A percentile compares a stretch with the other conserved stretches of the same genome.
Conservation (phyloP, 2,797 vertebrate genomes). For the Falco naumanni region DNA sequence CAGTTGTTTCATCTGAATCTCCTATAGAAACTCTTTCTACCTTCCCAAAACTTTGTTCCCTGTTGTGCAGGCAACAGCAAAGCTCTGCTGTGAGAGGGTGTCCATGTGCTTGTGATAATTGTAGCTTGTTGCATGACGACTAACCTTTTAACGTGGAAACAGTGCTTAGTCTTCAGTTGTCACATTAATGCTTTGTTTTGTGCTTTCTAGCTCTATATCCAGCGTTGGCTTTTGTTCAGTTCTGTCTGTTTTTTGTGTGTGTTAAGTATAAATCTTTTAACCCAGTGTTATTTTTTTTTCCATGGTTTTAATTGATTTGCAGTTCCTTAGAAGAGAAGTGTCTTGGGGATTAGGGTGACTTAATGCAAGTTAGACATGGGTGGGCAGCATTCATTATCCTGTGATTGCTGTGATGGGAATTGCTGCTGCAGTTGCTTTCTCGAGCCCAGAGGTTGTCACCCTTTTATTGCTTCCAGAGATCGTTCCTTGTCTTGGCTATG, state of each 20-base stretch:
- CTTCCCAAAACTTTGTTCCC: conserved; percentile 48
- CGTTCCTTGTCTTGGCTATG: neutral
- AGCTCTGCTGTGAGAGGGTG: conserved; percentile 7
- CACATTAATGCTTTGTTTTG: conserved; percentile 68
- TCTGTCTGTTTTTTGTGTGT: conserved; percentile 56
- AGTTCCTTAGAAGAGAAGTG: conserved; percentile 37
- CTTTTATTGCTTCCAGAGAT: neutral
- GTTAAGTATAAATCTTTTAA: conserved; percentile 69
- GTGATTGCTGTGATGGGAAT: conserved; percentile 1
- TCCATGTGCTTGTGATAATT: conserved; percentile 1
- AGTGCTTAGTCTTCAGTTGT: conserved; percentile 39
- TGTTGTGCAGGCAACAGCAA: conserved; percentile 31
- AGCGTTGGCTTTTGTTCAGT: conserved; percentile 61
- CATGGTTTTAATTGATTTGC: conserved; percentile 63
- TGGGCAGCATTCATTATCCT: conserved; percentile 31
- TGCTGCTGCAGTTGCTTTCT: neutral
- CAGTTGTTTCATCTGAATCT: neutral
- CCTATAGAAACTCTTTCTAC: conserved; percentile 11
- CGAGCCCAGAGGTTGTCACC: neutral
- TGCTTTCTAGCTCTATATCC: conserved; percentile 59
- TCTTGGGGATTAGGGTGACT: conserved; percentile 44
- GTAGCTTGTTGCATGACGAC: conserved; percentile 62
- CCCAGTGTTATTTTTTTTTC: conserved; percentile 23
- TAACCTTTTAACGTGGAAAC: conserved; percentile 63
- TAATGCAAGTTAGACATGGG: conserved; percentile 40